These are phyloP conservation scores for Neofelis nebulosa DNA, from an alignment of 2,113 vertebrate species.

Conservation along the genomic window DNA sequence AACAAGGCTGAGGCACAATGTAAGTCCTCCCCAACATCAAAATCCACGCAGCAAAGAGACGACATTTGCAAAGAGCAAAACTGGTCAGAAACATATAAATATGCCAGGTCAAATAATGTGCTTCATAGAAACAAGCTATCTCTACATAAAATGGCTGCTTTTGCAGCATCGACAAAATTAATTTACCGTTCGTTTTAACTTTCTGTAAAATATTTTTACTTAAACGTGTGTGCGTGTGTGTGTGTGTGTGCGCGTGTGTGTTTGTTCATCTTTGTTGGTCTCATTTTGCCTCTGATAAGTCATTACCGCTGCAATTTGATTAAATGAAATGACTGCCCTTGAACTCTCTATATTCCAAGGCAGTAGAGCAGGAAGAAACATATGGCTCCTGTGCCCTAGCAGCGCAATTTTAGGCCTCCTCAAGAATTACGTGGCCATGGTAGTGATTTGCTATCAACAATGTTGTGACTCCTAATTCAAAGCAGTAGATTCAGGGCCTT, in stretches of 20 bases:
- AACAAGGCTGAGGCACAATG: background rate
- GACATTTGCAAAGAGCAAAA: background rate
- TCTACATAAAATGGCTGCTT: background rate
- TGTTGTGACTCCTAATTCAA: constrained; percentile 72
- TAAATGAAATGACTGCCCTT: constrained; percentile 66
- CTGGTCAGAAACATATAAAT: background rate
- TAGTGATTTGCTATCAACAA: constrained; percentile 62
- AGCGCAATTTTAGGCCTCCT: constrained; percentile 60
- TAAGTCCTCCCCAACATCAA: background rate
- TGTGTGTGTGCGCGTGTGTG: background rate
- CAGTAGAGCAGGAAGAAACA: constrained; percentile 74
- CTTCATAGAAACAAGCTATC: background rate
- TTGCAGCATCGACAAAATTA: background rate
- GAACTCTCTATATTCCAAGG: constrained; percentile 69
- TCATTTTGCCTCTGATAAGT: constrained; percentile 31
- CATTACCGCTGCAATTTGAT: constrained; percentile 43
- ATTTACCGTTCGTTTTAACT: background rate
- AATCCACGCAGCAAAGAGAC: background rate
- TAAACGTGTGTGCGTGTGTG: background rate
- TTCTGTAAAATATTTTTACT: background rate
- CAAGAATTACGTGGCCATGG: constrained; percentile 27
- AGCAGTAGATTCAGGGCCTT: constrained; percentile 52
- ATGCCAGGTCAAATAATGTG: background rate
- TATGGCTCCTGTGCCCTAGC: constrained; percentile 38
- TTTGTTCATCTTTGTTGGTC: constrained; percentile 17